phyloP scores from a whole-genome alignment of 92 coral and sea anemone species.

The Anthopleura xanthogrammica region DNA sequence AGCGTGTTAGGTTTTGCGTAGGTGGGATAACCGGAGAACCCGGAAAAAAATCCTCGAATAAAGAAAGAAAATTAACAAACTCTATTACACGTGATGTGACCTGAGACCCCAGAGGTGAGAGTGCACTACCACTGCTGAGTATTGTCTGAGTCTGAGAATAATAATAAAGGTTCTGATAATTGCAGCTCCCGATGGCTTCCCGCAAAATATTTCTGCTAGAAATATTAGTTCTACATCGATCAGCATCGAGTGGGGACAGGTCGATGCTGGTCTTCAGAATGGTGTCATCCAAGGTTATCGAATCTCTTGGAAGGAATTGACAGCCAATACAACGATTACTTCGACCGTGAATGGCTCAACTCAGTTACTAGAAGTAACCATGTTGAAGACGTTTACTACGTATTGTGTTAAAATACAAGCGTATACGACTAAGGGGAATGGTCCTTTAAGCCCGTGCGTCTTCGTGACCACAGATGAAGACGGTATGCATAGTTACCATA shows the following conservation, averaged over 20 bases:
- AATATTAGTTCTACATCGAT: slow-evolving; percentile 29
- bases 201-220: slow-evolving; percentile 11
- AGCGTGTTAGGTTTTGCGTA: no score
- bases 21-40: no score
- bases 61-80: no score
- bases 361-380: slow-evolving; percentile 14
- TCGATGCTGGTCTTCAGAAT: background rate
- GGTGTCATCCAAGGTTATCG: slow-evolving; percentile 46
- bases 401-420: slow-evolving; percentile 44
- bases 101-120: no score
- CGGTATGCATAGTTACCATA: slow-evolving; percentile 19
- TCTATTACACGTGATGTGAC: no score
- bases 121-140: no score
- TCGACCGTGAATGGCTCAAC: no score
- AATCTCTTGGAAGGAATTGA: background rate
- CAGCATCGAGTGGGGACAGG: background rate
- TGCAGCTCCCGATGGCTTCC: slow-evolving; percentile 17
- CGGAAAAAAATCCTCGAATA: no score
- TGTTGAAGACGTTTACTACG: slow-evolving; percentile 20
- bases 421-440: slow-evolving; percentile 31
- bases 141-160: background rate
- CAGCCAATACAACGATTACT: background rate
- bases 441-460: slow-evolving; percentile 29
- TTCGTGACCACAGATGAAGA: slow-evolving; percentile 35
- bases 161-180: background rate